Evolutionary conservation across 2,888 invertebrate species (phyloP), one percentile per base, ranked within the genome.

Genomic region (Agrochola lychnidis): DNA sequence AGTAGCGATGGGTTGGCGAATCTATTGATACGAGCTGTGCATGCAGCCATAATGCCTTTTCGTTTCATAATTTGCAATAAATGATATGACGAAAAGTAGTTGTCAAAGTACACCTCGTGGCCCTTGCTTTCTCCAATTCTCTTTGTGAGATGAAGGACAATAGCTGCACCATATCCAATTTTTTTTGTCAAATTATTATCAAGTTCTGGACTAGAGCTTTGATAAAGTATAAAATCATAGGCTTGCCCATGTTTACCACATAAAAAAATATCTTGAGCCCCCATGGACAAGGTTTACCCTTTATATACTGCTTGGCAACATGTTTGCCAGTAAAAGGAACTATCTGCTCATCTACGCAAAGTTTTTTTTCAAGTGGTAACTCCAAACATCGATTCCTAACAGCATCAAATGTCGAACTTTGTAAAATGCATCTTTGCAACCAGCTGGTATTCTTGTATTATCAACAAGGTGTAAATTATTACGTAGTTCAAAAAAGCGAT

Each of bases 61-160:
- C 25, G 53, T 82, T 85, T 87, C 86, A 53, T 85, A 76, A 51
- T 51, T 51, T 87, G 86, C 30, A 88, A 45, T n/a, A 88, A 0
- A 74, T 87, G 75, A 40, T 87, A 89, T 0, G 84, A 87, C 36
- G 88, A 89, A 30, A 89, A 89, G 69, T 89, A 87, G 42, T 88
- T 89, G 62, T 89, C 88, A 67, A 76, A 87, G 84, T 86, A 89
- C 19, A 88, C 57, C 62, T 87, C 79, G 61, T 87, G 86, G 2
- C 85, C 83, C 36, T 72, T 78, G 61, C 76, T 85, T 78, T 88
- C 84, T 25, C 73, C 66, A 42, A 88, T 81, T 86, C 87, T 80
- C 57, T 88, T 87, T 53, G 84, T 69, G 30, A 88, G 85, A 79
- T 86, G 85, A 64, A 84, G 61, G 25, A 88, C 86, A 40, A 86